Percentiles rank a stretch among this genome's conserved stretches.
Evolutionary conservation across 2,113 vertebrate genomes (phyloP).

Genomic region (Tinamus guttatus): DNA sequence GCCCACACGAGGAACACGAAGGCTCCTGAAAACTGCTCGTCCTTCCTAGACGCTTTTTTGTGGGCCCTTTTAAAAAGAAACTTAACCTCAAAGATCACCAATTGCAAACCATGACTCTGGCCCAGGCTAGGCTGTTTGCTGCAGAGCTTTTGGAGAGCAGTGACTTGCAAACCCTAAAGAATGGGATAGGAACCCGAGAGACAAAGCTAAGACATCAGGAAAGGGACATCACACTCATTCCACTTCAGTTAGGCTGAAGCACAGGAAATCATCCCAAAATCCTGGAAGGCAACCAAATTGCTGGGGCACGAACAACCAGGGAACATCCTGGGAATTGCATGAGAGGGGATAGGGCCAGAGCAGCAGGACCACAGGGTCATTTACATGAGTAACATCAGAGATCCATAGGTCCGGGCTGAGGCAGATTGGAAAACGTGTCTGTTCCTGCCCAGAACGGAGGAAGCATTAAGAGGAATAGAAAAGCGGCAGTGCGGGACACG

Average conservation of each 20-base stretch:
- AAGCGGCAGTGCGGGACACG: background rate
- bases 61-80: background rate
- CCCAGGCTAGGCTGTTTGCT: rapidly evolving
- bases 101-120: rapidly evolving
- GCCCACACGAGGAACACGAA: background rate
- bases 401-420: background rate
- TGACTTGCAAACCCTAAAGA: background rate
- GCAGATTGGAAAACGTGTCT: background rate
- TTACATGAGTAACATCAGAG: background rate
- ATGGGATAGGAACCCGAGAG: background rate
- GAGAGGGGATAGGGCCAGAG: background rate
- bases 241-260: background rate
- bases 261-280: background rate
- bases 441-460: background rate
- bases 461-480: background rate
- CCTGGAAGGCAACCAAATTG: background rate
- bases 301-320: background rate
- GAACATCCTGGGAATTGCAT: background rate
- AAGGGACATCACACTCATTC: background rate
- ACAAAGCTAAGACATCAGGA: background rate
- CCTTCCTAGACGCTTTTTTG: background rate
- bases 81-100: rapidly evolving
- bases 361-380: background rate
- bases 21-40: background rate
- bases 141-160: background rate